phyloP scores from a whole-genome alignment of 2,888 invertebrate species.

The Zhengitettix transpicula region DNA sequence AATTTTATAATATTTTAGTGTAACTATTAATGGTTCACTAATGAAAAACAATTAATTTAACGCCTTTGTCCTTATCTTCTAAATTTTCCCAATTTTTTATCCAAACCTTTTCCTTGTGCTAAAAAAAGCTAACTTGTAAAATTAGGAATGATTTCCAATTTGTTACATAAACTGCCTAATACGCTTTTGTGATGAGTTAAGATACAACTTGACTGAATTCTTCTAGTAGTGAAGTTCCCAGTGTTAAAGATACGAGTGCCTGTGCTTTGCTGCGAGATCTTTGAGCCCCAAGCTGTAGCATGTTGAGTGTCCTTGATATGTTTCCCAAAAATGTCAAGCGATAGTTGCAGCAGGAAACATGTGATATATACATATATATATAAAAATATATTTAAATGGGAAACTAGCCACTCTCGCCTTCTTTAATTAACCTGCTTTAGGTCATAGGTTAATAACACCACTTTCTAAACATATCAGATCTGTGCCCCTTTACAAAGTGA shows the following conservation, averaged over 20 bases:
- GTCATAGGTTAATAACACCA: constrained; percentile 24
- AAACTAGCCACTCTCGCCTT: constrained; percentile 33
- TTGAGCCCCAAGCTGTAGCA: constrained; percentile 9
- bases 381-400: constrained; percentile 3
- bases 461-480: constrained; percentile 55
- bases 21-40: no score
- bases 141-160: no score
- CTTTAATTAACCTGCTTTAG: constrained; percentile 27
- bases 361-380: constrained; percentile 10
- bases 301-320: constrained; percentile 5
- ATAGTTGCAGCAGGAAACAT: constrained; percentile 10
- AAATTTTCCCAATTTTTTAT: no score
- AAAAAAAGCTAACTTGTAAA: no score
- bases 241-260: not conserved
- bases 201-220: no score
- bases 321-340: constrained; percentile 3
- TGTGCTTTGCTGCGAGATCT: not conserved
- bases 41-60: no score
- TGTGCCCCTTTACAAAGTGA: constrained; percentile 55
- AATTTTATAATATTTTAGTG: no score
- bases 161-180: no score
- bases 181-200: no score
- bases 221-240: not conserved
- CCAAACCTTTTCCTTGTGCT: no score
- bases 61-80: no score